Percentiles rank a stretch among this genome's conserved stretches.
These are phyloP conservation scores for Lepidotrigona ventralis DNA, from an alignment of 1,140 invertebrate genomes.

Conservation along the genomic window DNA sequence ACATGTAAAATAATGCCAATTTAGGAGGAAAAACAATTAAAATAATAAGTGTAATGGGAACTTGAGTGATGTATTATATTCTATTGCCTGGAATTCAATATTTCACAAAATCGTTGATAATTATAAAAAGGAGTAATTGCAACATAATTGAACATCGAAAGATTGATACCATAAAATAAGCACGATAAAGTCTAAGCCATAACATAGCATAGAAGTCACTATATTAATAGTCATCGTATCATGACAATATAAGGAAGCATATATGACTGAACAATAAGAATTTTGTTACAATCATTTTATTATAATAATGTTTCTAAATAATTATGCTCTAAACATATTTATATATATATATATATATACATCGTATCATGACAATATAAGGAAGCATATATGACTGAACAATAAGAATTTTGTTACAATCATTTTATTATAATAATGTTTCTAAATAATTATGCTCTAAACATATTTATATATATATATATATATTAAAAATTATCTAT, in stretches of 20 bases:
- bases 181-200: not conserved
- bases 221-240: conserved; percentile 27
- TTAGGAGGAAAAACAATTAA: conserved; percentile 65
- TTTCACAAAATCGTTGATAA: not conserved
- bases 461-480: conserved; percentile 12
- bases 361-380: conserved; percentile 25
- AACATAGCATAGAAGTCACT: not conserved
- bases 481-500: conserved; percentile 61
- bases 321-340: conserved; percentile 31
- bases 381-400: conserved; percentile 2
- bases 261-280: conserved; percentile 16
- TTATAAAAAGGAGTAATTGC: not conserved
- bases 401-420: conserved; percentile 37
- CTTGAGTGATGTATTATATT: conserved; percentile 40
- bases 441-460: conserved; percentile 29
- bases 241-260: conserved; percentile 19
- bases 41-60: conserved; percentile 70
- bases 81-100: conserved; percentile 40
- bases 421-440: conserved; percentile 47
- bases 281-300: conserved; percentile 45
- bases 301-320: conserved; percentile 44
- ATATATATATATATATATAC: conserved; percentile 47
- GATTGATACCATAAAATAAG: conserved; percentile 1
- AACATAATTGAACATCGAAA: conserved; percentile 13
- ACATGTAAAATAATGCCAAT: conserved; percentile 74